Percentiles rank a stretch among this genome's conserved stretches.
Evolutionary conservation across 2,113 vertebrate species (phyloP).

Genomic region (Scartelaos histophorus): DNA sequence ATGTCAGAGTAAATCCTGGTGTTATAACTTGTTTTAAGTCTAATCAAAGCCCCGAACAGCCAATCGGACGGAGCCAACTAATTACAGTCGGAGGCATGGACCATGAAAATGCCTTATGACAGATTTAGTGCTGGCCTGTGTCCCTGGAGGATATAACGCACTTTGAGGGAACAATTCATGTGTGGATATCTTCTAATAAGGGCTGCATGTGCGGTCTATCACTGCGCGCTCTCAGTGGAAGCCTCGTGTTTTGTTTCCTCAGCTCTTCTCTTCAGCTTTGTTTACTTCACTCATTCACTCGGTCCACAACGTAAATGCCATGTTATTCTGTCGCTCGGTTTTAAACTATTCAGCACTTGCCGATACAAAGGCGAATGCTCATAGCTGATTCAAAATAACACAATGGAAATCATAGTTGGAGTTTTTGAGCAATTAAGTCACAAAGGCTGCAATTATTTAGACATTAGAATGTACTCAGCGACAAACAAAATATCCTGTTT

Average conservation of each 20-base stretch:
- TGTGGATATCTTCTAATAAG: conserved; percentile 73
- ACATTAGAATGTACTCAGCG: too few relatives aligned
- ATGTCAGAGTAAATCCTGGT: conserved; percentile 65
- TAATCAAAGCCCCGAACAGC: conserved; percentile 66
- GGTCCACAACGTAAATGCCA: conserved; percentile 49
- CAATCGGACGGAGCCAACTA: conserved; percentile 59
- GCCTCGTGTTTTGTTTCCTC: conserved; percentile 23
- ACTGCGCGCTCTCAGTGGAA: conserved; percentile 23
- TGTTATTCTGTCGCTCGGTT: conserved; percentile 52
- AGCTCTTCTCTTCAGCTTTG: conserved; percentile 19
- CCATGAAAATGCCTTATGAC: conserved; percentile 66
- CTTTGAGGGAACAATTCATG: conserved; percentile 71
- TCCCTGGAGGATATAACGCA: conserved; percentile 52
- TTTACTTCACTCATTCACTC: conserved; percentile 44
- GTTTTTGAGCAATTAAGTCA: too few relatives aligned
- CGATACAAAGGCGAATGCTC: conserved; percentile 35
- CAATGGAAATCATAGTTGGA: background rate
- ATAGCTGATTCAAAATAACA: background rate
- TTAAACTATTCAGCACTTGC: conserved; percentile 32
- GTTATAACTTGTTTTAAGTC: conserved; percentile 43
- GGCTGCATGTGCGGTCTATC: conserved; percentile 30
- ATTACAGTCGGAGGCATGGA: conserved; percentile 65
- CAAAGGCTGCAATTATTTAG: too few relatives aligned
- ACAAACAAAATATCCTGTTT: too few relatives aligned
- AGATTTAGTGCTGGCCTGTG: conserved; percentile 62